These are phyloP conservation scores for Trichopria drosophilae DNA, from an alignment of 2,888 invertebrate species.

Conservation along the genomic window DNA sequence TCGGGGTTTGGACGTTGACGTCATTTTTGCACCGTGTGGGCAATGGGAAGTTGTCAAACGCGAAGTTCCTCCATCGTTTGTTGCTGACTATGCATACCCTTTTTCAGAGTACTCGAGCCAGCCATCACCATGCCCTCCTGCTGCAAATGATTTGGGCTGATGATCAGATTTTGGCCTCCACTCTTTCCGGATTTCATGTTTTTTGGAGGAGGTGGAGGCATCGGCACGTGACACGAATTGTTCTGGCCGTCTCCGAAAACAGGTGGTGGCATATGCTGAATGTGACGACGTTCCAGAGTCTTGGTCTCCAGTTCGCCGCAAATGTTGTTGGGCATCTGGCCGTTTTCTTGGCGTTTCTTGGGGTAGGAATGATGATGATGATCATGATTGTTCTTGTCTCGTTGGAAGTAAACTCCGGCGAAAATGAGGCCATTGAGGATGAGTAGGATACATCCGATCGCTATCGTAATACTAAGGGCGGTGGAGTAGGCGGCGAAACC, in stretches of 20 bases:
- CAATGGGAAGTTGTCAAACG: too few species aligned
- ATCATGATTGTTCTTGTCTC: conserved; percentile 73
- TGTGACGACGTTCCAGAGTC: conserved; percentile 74
- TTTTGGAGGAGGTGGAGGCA: conserved; percentile 76
- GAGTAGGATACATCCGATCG: conserved; percentile 89
- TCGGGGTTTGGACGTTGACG: too few species aligned
- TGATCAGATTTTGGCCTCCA: conserved; percentile 58
- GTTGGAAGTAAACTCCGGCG: conserved; percentile 91
- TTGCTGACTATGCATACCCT: conserved; percentile 48
- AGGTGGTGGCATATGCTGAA: conserved; percentile 79
- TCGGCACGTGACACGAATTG: conserved; percentile 62
- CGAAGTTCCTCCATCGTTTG: conserved; percentile 81
- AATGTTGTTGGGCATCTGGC: conserved; percentile 86
- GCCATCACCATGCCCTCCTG: conserved; percentile 78
- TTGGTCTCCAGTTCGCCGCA: conserved; percentile 79
- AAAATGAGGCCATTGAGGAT: conserved; percentile 92
- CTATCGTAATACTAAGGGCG: conserved; percentile 89
- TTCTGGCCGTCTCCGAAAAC: conserved; percentile 81
- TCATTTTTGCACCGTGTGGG: too few species aligned
- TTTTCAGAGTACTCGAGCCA: conserved; percentile 76
- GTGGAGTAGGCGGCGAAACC: conserved; percentile 90
- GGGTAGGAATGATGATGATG: conserved; percentile 41
- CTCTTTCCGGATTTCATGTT: conserved; percentile 68
- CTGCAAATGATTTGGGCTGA: conserved; percentile 67
- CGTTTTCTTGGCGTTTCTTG: conserved; percentile 78